Base-by-base conservation (phyloP, 2,797 vertebrate genomes). In the Sebastes iracundus region DNA sequence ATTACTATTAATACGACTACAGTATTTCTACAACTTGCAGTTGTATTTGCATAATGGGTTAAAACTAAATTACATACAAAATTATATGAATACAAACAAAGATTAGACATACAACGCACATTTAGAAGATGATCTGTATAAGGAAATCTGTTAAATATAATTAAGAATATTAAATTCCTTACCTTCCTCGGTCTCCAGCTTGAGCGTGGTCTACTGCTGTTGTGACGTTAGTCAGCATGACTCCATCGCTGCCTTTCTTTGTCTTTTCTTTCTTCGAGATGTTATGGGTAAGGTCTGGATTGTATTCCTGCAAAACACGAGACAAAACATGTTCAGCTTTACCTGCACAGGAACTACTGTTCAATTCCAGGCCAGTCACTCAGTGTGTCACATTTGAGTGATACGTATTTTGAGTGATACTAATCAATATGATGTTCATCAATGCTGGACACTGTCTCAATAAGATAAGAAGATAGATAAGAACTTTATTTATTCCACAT, bases 211-310 rank as follows among this genome's bases (percentile, higher is more conserved):
- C 96, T 1, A 84, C 93, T 1, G 59, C 65, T 3, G 95, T 42
- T 1, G 95, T 81, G 70, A 97, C 65, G 0, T 97, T 95, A 64
- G 96, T 96, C 91, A 97, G 83, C 18, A 91, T 91, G 77, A 91
- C 93, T 35, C 96, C 97, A 61, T 99, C 97, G 1, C 83, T 92
- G 81, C 93, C 91, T 96, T 97, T 99, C 88, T 96, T 97, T 65
- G 92, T 81, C 87, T 97, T 99, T 82, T 99, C 98, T 90, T 95
- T 98, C 92, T 97, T 97, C 0, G 93, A 80, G 86, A 99, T 94
- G 74, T 92, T 94, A 84, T 99, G 97, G 14, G 94, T 89, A 8
- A 97, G 92, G 60, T 99, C 98, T 1, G 97, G 96, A 91, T 98
- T 98, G 95, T 98, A 99, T 82, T 99, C 98, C 98, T 99, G 92